Evolutionary conservation across 92 coral and sea anemone genomes (phyloP).

Genomic region (Actinostola sp.): DNA sequence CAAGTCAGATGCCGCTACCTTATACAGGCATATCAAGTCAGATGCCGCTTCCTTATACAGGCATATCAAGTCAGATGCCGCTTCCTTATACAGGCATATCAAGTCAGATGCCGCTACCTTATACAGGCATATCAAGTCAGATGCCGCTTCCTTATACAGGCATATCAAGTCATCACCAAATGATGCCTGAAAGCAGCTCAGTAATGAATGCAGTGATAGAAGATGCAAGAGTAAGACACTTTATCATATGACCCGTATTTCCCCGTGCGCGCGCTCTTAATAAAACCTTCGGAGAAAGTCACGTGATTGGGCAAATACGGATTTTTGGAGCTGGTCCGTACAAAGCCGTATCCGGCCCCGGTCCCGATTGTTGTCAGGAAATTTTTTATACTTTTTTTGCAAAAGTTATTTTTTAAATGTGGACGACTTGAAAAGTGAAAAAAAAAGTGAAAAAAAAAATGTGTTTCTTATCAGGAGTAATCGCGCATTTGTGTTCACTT

Average conservation of each 20-base stretch:
- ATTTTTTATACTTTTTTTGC: too few relatives aligned
- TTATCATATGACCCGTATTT: neutral
- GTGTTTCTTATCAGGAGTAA: too few relatives aligned
- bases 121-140: slow-evolving; percentile 24
- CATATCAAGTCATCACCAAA: slow-evolving; percentile 36
- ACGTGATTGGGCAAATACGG: too few relatives aligned
- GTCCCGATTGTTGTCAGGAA: too few relatives aligned
- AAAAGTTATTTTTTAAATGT: too few relatives aligned
- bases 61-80: slow-evolving; percentile 47
- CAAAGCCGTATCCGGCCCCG: too few relatives aligned
- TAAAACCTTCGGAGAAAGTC: too few relatives aligned
- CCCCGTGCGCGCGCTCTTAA: too few relatives aligned
- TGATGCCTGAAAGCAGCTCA: slow-evolving; percentile 66
- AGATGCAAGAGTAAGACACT: slow-evolving; percentile 71
- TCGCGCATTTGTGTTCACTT: too few relatives aligned
- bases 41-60: slow-evolving; percentile 25
- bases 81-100: slow-evolving; percentile 24
- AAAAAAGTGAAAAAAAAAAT: too few relatives aligned
- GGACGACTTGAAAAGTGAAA: too few relatives aligned
- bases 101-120: slow-evolving; percentile 32
- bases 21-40: slow-evolving; percentile 24
- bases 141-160: slow-evolving; percentile 28
- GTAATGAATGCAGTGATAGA: slow-evolving; percentile 78
- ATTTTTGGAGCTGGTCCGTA: too few relatives aligned
- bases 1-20: slow-evolving; percentile 44